phyloP scores from a whole-genome alignment of 2,888 invertebrate genomes.

The Dryocosmus kuriphilus region DNA sequence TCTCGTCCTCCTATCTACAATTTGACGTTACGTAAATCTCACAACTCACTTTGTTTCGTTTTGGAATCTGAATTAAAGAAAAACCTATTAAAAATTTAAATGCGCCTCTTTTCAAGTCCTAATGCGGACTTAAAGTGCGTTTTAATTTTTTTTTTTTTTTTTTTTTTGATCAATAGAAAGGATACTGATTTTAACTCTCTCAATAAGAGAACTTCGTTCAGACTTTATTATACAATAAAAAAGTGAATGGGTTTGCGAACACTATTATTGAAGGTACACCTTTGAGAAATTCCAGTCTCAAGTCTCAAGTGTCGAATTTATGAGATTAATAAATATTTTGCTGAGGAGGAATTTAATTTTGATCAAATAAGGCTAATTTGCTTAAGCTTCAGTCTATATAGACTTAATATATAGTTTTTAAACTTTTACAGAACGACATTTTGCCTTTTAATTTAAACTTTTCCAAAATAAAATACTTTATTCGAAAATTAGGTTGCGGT shows the following conservation, averaged over 20 bases:
- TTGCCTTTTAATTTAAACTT: too few relatives aligned
- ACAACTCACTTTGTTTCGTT: neutral
- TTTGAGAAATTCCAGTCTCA: neutral
- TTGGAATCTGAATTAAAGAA: neutral
- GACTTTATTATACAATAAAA: conserved; percentile 3
- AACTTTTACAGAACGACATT: too few relatives aligned
- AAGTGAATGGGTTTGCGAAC: neutral
- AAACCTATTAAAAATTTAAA: neutral
- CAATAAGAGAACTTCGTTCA: neutral
- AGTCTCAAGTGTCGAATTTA: neutral
- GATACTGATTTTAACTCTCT: conserved; percentile 14
- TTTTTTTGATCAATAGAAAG: neutral
- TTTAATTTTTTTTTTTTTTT: neutral
- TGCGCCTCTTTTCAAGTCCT: neutral
- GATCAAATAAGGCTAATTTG: too few relatives aligned
- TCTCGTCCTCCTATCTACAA: conserved; percentile 7
- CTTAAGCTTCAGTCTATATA: too few relatives aligned
- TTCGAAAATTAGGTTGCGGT: too few relatives aligned
- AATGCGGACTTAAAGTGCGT: neutral
- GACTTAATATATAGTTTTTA: too few relatives aligned
- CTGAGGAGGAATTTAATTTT: neutral
- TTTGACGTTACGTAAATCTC: conserved; percentile 7
- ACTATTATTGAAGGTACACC: conserved; percentile 2
- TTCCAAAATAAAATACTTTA: too few relatives aligned
- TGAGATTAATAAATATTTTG: conserved; percentile 4